Percentiles rank a stretch among this genome's conserved stretches.
phyloP scores from a whole-genome alignment of 2,113 vertebrate genomes.

The Plotosus lineatus region DNA sequence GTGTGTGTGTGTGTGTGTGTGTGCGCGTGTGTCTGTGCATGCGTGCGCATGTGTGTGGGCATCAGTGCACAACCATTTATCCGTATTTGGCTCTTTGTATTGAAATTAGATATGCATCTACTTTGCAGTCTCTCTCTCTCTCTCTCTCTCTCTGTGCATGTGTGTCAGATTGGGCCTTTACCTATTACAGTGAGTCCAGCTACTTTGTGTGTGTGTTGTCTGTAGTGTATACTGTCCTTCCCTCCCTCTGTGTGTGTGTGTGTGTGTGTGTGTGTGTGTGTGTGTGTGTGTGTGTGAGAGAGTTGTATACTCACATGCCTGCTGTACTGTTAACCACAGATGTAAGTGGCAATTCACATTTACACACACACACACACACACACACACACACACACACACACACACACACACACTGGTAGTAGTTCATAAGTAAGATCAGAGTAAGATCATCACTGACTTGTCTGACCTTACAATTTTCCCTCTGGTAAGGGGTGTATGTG shows the following conservation, averaged over 20 bases:
- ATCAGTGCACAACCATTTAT: too few relatives aligned
- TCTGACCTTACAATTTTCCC: background rate
- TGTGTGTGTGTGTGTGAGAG: background rate
- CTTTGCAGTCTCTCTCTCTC: too few relatives aligned
- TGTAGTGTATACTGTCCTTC: background rate
- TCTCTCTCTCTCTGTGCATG: too few relatives aligned
- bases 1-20: conserved; percentile 9
- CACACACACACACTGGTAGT: background rate
- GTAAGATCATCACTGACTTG: background rate
- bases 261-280: conserved; percentile 12
- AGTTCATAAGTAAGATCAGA: conserved; percentile 8
- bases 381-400: background rate
- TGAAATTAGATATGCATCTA: too few relatives aligned
- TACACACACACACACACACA: background rate
- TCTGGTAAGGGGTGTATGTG: background rate
- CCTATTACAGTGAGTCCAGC: background rate
- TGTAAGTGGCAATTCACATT: too few relatives aligned
- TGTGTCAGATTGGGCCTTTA: background rate
- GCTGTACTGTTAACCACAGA: background rate
- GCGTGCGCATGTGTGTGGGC: too few relatives aligned
- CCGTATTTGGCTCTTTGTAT: too few relatives aligned
- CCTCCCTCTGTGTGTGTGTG: conserved; percentile 8
- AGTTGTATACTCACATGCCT: background rate
- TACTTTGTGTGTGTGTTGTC: background rate
- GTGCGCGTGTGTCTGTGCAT: background rate